Percentiles rank a stretch among this genome's conserved stretches.
These are phyloP conservation scores for Branchinecta lynchi DNA, from an alignment of 1,140 invertebrate genomes.

Conservation along the genomic window DNA sequence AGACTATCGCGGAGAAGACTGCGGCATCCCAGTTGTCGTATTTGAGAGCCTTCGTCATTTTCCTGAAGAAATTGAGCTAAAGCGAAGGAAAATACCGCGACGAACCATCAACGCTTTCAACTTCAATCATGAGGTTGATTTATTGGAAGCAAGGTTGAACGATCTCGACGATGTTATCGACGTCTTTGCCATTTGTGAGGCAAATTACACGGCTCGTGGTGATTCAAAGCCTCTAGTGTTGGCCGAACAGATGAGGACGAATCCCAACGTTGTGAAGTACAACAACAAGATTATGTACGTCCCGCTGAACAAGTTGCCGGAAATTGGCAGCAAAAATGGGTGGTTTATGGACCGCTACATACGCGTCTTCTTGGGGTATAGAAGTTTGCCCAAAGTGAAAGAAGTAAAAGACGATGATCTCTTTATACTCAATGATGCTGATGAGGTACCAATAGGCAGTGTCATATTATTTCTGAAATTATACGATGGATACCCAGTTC, in stretches of 20 bases:
- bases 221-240: conserved; percentile 29
- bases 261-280: conserved; percentile 16
- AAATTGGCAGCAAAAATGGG: conserved; percentile 23
- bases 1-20: conserved; percentile 25
- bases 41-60: conserved; percentile 18
- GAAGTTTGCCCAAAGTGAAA: conserved; percentile 18
- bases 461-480: conserved; percentile 47
- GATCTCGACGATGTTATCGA: conserved; percentile 44
- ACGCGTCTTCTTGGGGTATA: conserved; percentile 23
- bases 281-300: conserved; percentile 43
- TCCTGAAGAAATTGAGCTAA: conserved; percentile 15
- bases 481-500: conserved; percentile 44
- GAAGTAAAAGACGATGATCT: conserved; percentile 41
- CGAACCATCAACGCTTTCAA: conserved; percentile 25
- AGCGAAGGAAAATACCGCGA: conserved; percentile 21
- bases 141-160: conserved; percentile 40
- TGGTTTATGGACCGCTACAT: conserved; percentile 25
- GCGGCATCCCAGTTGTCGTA: conserved; percentile 25
- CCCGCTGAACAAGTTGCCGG: conserved; percentile 29
- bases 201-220: conserved; percentile 33
- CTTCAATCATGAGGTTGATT: conserved; percentile 26
- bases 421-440: conserved; percentile 39
- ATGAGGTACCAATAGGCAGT: conserved; percentile 41
- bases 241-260: conserved; percentile 21
- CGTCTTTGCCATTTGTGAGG: conserved; percentile 44